Base-by-base conservation (phyloP, 2,113 vertebrate genomes). In the Alosa alosa region DNA sequence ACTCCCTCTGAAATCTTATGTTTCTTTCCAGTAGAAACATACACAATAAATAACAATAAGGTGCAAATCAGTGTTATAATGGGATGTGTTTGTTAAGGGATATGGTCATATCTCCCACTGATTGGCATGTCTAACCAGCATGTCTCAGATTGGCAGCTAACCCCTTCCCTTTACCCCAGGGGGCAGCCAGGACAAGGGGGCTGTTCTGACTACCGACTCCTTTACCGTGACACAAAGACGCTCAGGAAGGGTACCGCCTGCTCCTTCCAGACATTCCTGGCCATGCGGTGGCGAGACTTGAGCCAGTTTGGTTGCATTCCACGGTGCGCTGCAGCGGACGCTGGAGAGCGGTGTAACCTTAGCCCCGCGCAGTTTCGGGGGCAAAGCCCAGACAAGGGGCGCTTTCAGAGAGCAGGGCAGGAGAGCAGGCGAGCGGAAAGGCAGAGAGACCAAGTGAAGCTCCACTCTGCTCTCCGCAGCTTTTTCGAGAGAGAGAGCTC, bases 221-320 rank as follows among this genome's bases (percentile, higher is more conserved):
- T n/a, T 36, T 25, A 36, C 25, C 2, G 64, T 72, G 64, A 31
- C 64, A 64, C 60, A 31, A 31, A 72, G 52, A 55, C 52, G 17
- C 13, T 13, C 52, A 55, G 52, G 52, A 17, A 18, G 15, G 52
- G 52, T 55, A 15, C 52, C 17, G 52, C 47, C 47, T 2, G 47
- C 52, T 55, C 52, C 52, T 4, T 55, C 85, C 86, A 91, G 86
- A 93, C 88, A 92, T 93, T 93, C 92, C 92, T 88, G 22, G 78
- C 86, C 60, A 22, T 86, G 87, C 83, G 82, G 84, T 87, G 86
- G n/a, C 86, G 85, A 84, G 84, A 84, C 87, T 7, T 78, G 7
- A 17, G 22, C 47, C 57, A 89, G 89, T 91, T 88, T 60, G 83
- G 89, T 49, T 64, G 88, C 89, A 93, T 93, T 93, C 91, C 88